These are phyloP conservation scores for Eristalis tenax DNA, from an alignment of 2,888 invertebrate genomes.

Conservation along the genomic window DNA sequence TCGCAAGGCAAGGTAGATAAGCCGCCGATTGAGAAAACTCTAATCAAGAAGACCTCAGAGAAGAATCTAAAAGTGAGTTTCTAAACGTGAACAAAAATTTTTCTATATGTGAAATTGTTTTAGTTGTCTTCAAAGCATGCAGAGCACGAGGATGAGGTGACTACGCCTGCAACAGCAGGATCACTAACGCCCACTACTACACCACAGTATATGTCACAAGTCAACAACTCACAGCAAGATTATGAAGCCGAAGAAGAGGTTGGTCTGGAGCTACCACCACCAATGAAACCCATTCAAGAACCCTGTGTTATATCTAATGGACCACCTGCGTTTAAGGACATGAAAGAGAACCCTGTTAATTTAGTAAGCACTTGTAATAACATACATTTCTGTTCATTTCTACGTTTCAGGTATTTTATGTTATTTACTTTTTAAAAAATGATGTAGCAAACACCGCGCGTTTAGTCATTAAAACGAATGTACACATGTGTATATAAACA, in stretches of 20 bases:
- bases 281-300: constrained; percentile 96
- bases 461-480: constrained; percentile 6
- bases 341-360: constrained; percentile 84
- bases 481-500: not conserved
- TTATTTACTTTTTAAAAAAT: not conserved
- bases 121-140: constrained; percentile 79
- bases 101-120: constrained; percentile 26
- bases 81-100: not conserved
- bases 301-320: constrained; percentile 81
- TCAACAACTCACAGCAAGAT: constrained; percentile 78
- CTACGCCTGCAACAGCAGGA: constrained; percentile 72
- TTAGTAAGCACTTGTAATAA: constrained; percentile 82
- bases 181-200: constrained; percentile 72
- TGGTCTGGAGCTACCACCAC: constrained; percentile 93
- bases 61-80: constrained; percentile 89
- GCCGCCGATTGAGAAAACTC: constrained; percentile 83
- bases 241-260: constrained; percentile 88
- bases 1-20: constrained; percentile 94
- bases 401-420: not conserved
- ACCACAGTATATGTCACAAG: constrained; percentile 81
- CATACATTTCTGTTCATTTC: not conserved
- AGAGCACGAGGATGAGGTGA: constrained; percentile 79
- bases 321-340: constrained; percentile 81
- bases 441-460: not conserved
- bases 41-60: constrained; percentile 91